These are phyloP conservation scores for Physella acuta DNA, from an alignment of 1,140 invertebrate genomes.

Conservation along the genomic window DNA sequence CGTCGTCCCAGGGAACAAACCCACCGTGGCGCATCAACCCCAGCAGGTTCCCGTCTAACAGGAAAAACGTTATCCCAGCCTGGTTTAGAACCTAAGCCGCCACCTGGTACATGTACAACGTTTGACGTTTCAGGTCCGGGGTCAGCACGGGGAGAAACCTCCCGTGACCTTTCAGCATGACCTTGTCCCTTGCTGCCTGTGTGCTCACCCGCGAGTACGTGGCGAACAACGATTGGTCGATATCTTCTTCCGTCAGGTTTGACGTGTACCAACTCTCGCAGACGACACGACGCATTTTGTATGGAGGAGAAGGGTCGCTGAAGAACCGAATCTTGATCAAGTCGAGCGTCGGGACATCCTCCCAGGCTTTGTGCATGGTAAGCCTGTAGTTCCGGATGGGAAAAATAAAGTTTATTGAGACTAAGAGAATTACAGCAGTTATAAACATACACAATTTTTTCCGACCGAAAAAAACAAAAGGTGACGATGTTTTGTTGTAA, in stretches of 20 bases:
- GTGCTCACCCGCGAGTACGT: no score
- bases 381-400: no score
- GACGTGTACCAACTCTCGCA: neutral
- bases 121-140: neutral
- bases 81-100: neutral
- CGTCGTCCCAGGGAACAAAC: conserved; percentile 24
- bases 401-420: no score
- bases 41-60: conserved; percentile 10
- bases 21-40: conserved; percentile 16
- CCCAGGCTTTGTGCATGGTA: no score
- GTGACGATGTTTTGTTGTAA: no score
- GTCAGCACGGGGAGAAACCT: neutral
- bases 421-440: no score
- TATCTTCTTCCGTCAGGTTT: neutral
- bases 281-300: neutral
- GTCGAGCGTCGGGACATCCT: neutral
- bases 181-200: neutral
- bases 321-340: neutral
- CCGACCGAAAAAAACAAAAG: no score
- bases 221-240: neutral
- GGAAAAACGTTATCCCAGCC: neutral
- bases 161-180: neutral
- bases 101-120: neutral
- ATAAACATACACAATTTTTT: no score
- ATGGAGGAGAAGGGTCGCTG: neutral